phyloP scores from a whole-genome alignment of 2,888 invertebrate genomes.

The Tenthredo notha region DNA sequence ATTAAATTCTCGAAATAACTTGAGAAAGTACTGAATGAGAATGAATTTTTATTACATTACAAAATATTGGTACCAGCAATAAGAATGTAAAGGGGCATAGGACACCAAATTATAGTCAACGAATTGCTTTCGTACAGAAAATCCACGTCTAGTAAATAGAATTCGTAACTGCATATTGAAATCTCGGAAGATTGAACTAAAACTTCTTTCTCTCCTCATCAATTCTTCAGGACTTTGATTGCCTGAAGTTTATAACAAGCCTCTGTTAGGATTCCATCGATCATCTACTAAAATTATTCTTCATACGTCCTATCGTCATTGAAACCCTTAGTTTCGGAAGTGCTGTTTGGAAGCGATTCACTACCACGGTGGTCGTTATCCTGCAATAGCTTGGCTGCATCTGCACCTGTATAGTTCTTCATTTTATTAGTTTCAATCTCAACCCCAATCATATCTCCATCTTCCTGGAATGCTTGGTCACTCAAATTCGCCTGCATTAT shows the following conservation, averaged over 20 bases:
- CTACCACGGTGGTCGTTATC: background rate
- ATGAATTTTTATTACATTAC: constrained; percentile 25
- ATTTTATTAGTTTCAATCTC: constrained; percentile 65
- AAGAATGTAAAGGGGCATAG: background rate
- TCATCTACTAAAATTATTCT: background rate
- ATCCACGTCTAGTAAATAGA: background rate
- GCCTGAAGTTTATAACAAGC: background rate
- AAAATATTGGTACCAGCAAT: background rate
- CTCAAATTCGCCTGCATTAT: constrained; percentile 66
- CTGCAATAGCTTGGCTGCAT: constrained; percentile 60
- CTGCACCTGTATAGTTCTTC: constrained; percentile 64
- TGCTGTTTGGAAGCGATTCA: background rate
- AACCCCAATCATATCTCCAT: constrained; percentile 64
- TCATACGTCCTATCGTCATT: background rate
- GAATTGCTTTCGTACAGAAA: background rate
- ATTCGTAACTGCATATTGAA: background rate
- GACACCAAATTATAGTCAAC: background rate
- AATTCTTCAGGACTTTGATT: background rate
- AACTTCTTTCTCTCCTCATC: background rate
- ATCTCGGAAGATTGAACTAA: background rate
- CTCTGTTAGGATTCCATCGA: background rate
- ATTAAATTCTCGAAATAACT: background rate
- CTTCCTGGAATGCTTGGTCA: constrained; percentile 68
- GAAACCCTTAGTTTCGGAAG: background rate
- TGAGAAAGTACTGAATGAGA: background rate